phyloP scores from a whole-genome alignment of 2,797 vertebrate genomes.

The Acanthurus leucopareius region DNA sequence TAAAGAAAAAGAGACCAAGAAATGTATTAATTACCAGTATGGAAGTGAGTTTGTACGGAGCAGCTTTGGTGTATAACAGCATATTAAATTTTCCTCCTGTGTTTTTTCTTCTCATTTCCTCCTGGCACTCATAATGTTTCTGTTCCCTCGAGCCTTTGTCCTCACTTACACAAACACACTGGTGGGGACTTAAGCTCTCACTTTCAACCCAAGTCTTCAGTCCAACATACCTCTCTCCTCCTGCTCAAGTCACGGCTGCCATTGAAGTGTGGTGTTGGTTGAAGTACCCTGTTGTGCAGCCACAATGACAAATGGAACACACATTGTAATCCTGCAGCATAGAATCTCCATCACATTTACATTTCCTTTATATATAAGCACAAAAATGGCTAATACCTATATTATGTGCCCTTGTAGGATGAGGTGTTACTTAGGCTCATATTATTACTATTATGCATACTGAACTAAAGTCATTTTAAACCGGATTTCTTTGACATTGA shows the following conservation, averaged over 20 bases:
- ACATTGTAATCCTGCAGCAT: not conserved
- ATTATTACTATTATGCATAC: not conserved
- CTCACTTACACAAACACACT: conserved; percentile 25
- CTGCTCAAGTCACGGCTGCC: not conserved
- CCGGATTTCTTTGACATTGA: not conserved
- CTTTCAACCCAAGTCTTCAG: conserved; percentile 12
- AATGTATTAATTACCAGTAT: not conserved
- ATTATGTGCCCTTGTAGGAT: not conserved
- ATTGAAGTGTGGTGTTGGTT: no score
- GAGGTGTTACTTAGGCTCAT: not conserved
- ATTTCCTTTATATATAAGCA: not conserved
- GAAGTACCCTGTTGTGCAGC: not conserved
- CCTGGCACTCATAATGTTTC: conserved; percentile 22
- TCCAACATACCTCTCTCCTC: not conserved
- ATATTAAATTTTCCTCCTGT: not conserved
- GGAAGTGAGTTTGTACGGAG: not conserved
- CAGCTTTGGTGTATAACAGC: conserved; percentile 11
- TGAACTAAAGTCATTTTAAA: not conserved
- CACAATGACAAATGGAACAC: not conserved
- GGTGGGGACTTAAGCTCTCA: not conserved
- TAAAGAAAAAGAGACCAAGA: no score
- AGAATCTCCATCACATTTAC: not conserved
- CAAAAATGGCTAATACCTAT: not conserved
- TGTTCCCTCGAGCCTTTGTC: conserved; percentile 30
- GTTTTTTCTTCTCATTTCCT: conserved; percentile 25